Conservation (phyloP, 2,797 vertebrate species). For the Acrossocheilus wenchowensis region DNA sequence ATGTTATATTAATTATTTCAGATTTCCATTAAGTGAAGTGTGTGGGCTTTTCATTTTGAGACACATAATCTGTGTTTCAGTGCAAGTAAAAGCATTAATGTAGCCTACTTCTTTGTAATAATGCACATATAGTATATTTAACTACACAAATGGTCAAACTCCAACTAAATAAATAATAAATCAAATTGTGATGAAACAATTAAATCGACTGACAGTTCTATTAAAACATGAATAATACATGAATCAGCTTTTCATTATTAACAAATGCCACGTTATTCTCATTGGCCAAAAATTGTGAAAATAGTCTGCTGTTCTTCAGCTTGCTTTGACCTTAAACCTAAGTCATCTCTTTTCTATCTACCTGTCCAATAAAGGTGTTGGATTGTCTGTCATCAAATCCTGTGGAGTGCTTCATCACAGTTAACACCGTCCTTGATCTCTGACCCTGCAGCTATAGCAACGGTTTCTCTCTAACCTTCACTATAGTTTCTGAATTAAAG, state of each 20-base stretch:
- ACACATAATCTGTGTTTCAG: not conserved
- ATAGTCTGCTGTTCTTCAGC: slow-evolving; percentile 47
- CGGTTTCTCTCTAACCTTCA: slow-evolving; percentile 17
- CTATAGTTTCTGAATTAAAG: not conserved
- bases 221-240: not conserved
- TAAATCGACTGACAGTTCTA: not conserved
- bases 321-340: slow-evolving; percentile 56
- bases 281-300: not conserved
- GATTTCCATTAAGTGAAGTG: not conserved
- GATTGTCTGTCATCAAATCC: slow-evolving; percentile 56
- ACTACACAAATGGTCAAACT: not conserved
- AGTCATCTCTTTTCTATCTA: slow-evolving; percentile 68
- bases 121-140: not conserved
- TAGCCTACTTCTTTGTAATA: not conserved
- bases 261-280: not conserved
- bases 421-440: slow-evolving; percentile 62
- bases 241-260: not conserved
- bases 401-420: slow-evolving; percentile 44
- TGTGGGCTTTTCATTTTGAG: not conserved
- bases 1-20: not conserved
- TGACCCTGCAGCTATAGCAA: slow-evolving; percentile 52
- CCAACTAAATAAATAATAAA: not conserved
- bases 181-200: not conserved
- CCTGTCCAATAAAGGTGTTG: slow-evolving; percentile 69
- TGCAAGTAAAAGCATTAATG: not conserved